Conservation (phyloP, 2,888 invertebrate species). For the Trissoscelio sp. region DNA sequence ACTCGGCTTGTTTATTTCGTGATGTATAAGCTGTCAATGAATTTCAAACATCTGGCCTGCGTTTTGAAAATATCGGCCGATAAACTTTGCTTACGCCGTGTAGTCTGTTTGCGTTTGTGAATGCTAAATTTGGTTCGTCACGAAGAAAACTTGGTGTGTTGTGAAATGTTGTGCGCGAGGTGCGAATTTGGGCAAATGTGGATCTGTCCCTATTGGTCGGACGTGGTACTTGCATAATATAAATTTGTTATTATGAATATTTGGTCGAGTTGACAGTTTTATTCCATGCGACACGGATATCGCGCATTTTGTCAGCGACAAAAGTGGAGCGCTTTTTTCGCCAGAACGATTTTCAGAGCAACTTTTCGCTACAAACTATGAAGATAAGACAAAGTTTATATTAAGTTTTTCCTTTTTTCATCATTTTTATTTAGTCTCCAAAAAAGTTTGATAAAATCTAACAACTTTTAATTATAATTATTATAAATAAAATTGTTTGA, state of each 20-base stretch:
- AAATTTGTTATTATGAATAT: conserved; percentile 49
- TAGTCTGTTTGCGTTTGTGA: background rate
- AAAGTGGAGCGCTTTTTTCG: conserved; percentile 42
- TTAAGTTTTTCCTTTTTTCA: too few species aligned
- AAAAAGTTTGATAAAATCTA: too few species aligned
- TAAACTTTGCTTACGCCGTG: conserved; percentile 1
- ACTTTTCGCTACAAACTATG: too few species aligned
- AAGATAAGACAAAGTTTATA: too few species aligned
- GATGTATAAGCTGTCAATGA: conserved; percentile 43
- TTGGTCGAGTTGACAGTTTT: conserved; percentile 53
- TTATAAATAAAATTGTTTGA: too few species aligned
- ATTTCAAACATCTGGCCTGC: conserved; percentile 27
- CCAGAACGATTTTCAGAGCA: background rate
- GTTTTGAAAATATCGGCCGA: conserved; percentile 12
- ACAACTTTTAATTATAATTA: too few species aligned
- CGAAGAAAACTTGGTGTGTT: conserved; percentile 1
- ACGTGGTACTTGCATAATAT: conserved; percentile 48
- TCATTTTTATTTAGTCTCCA: too few species aligned
- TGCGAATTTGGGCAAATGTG: conserved; percentile 26
- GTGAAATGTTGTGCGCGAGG: conserved; percentile 3
- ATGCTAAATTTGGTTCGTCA: conserved; percentile 5
- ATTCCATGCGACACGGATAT: conserved; percentile 27
- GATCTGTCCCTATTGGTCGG: conserved; percentile 35
- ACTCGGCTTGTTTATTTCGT: conserved; percentile 35
- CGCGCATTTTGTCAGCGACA: conserved; percentile 8